These are phyloP conservation scores for Brevimyrus niger DNA, from an alignment of 2,113 vertebrate species.

Conservation along the genomic window DNA sequence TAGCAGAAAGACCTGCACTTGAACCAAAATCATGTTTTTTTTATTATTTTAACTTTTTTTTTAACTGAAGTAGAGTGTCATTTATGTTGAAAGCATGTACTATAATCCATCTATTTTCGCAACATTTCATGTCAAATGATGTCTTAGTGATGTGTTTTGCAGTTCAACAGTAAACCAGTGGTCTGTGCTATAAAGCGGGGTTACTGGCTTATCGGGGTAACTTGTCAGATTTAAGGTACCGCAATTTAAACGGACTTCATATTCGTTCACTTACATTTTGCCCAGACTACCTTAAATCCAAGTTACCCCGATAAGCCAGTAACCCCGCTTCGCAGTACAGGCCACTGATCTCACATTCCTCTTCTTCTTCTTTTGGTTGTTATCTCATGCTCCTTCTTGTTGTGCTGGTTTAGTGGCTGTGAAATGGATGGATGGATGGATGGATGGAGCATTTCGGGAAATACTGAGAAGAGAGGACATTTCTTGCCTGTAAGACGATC, in stretches of 20 bases:
- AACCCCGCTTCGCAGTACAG: too few species aligned
- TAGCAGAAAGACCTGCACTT: neutral
- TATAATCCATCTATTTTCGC: neutral
- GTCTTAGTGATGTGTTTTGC: neutral
- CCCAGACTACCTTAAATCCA: too few species aligned
- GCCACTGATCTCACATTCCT: neutral
- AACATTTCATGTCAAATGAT: neutral
- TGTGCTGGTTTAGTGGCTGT: neutral
- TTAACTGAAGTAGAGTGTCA: neutral
- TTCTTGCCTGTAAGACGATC: neutral
- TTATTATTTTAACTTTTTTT: neutral
- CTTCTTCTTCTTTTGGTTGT: neutral
- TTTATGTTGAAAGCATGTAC: neutral
- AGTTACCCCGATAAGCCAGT: too few species aligned
- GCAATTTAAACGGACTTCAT: too few species aligned
- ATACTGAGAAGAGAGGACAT: neutral
- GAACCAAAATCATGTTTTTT: neutral
- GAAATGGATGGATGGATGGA: neutral
- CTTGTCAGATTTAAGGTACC: too few species aligned
- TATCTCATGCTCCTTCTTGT: neutral
- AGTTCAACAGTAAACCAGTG: neutral
- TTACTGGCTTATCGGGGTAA: too few species aligned
- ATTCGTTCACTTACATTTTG: too few species aligned
- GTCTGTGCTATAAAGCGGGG: too few species aligned
- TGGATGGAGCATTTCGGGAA: neutral